A percentile compares a stretch with the other conserved stretches of the same genome.
Evolutionary conservation across 2,113 vertebrate genomes (phyloP).

Genomic region (Colossoma macropomum): DNA sequence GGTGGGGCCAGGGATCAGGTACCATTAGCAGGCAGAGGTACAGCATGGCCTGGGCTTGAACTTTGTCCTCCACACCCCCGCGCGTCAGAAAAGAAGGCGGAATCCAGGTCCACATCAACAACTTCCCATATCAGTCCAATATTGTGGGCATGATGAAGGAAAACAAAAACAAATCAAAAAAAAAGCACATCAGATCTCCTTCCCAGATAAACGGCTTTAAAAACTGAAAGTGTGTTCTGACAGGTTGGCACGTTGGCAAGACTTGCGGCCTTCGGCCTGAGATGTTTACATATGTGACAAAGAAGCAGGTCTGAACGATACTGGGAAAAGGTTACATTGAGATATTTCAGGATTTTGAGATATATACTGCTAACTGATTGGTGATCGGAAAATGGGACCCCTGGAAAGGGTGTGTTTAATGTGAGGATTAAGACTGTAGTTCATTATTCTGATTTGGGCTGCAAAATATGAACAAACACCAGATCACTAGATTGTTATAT

Average conservation of each 20-base stretch:
- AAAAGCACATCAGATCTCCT: conserved; percentile 15
- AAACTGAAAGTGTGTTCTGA: conserved; percentile 39
- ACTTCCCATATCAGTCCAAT: conserved; percentile 25
- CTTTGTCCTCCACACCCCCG: background rate
- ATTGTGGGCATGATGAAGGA: conserved; percentile 14
- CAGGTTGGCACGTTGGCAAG: conserved; percentile 15
- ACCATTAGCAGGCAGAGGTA: conserved; percentile 10
- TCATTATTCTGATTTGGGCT: background rate
- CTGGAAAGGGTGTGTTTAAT: background rate
- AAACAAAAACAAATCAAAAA: conserved; percentile 2
- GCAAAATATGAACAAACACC: background rate
- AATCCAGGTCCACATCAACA: conserved; percentile 27
- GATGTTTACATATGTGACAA: conserved; percentile 18
- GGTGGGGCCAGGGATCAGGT: background rate
- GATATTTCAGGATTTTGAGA: background rate
- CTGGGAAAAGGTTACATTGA: background rate
- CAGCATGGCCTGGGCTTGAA: conserved; percentile 22
- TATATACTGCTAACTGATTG: no score
- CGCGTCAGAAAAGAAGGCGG: background rate
- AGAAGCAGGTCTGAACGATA: background rate
- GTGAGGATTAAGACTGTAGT: background rate
- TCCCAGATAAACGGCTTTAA: conserved; percentile 36
- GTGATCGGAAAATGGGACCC: no score
- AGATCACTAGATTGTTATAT: no score
- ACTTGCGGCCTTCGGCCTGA: background rate